A percentile compares a stretch with the other conserved stretches of the same genome.
Conservation (phyloP, 2,113 vertebrate species). For the Paedocypris sp. region DNA sequence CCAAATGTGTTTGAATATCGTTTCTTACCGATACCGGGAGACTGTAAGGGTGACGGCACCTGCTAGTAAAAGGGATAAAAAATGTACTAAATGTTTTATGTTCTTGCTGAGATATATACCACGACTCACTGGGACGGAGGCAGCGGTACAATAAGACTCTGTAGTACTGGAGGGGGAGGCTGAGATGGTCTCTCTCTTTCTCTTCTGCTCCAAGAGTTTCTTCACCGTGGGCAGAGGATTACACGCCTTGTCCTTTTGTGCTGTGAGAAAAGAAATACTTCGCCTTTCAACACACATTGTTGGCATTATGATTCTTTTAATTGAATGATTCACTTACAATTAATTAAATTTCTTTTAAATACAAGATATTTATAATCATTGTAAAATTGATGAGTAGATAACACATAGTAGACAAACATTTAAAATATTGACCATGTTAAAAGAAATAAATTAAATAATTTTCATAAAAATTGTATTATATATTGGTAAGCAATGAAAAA, state of each 20-base stretch:
- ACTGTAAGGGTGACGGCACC: conserved; percentile 39
- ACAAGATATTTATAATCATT: background rate
- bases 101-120: background rate
- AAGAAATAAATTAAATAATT: no score
- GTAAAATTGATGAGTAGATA: no score
- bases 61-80: conserved; percentile 26
- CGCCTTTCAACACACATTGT: no score
- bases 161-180: conserved; percentile 37
- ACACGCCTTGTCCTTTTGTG: conserved; percentile 68
- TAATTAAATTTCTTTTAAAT: background rate
- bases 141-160: conserved; percentile 10
- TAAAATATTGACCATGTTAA: no score
- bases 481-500: no score
- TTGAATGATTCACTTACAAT: no score
- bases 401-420: no score
- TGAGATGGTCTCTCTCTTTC: conserved; percentile 63
- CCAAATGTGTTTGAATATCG: no score
- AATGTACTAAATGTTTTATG: background rate
- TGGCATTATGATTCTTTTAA: no score
- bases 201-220: conserved; percentile 79
- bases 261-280: conserved; percentile 36
- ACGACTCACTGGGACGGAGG: conserved; percentile 31
- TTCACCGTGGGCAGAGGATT: conserved; percentile 76
- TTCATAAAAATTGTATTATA: no score
- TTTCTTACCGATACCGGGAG: conserved; percentile 52